phyloP scores from a whole-genome alignment of 2,888 invertebrate species.

The Drosophila fulvimacula region DNA sequence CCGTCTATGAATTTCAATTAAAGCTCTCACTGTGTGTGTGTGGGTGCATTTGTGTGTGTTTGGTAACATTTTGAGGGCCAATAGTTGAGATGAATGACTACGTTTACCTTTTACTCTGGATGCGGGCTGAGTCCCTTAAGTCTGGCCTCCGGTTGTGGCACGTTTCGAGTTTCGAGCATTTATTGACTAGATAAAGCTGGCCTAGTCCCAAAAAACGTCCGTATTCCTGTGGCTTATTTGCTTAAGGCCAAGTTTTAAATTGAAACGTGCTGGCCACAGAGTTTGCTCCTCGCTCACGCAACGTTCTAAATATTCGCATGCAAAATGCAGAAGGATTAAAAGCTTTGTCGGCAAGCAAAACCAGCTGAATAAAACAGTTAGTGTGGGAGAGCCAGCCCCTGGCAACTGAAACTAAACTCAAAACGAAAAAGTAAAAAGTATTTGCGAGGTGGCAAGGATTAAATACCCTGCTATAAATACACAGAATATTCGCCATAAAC shows the following conservation, averaged over 20 bases:
- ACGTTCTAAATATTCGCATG: conserved; percentile 39
- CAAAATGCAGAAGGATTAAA: conserved; percentile 63
- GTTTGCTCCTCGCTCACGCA: not conserved
- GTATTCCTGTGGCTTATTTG: conserved; percentile 62
- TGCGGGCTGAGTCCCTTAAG: not conserved
- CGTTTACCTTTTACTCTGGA: conserved; percentile 53
- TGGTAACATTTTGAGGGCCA: conserved; percentile 11
- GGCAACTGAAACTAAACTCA: not conserved
- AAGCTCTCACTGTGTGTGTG: conserved; percentile 20
- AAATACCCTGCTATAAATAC: conserved; percentile 14
- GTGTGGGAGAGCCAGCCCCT: not conserved
- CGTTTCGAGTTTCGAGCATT: conserved; percentile 36
- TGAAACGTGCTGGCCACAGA: conserved; percentile 54
- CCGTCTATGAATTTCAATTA: conserved; percentile 74
- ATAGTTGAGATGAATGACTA: conserved; percentile 70
- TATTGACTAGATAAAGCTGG: conserved; percentile 28
- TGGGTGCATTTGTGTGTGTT: not conserved
- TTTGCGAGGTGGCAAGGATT: not conserved
- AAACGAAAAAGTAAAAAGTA: conserved; percentile 11
- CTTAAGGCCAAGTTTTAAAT: conserved; percentile 67
- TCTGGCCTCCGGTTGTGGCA: conserved; percentile 42
- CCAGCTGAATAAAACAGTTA: conserved; percentile 4
- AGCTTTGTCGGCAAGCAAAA: conserved; percentile 45
- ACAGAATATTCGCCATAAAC: not conserved
- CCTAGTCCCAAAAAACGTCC: conserved; percentile 1